Conservation (phyloP, 2,113 vertebrate genomes). For the Salvelinus sp. region DNA sequence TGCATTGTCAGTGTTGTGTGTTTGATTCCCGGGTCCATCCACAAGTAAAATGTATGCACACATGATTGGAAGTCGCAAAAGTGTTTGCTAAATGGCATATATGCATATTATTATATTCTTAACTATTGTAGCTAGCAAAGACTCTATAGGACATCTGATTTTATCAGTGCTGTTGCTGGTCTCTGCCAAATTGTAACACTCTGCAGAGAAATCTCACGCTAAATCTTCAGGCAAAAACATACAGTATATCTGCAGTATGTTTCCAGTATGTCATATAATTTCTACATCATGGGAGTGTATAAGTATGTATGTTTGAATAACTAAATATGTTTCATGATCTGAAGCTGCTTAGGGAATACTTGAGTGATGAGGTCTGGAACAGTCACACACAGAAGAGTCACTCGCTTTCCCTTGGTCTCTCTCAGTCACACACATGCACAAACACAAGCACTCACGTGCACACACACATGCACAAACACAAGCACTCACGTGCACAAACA, state of each 20-base stretch:
- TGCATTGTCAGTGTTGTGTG: no score
- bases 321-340: background rate
- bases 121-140: background rate
- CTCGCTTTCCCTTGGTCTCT: background rate
- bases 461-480: background rate
- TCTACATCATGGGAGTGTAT: background rate
- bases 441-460: background rate
- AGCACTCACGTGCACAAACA: background rate
- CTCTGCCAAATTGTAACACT: background rate
- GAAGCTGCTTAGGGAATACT: background rate
- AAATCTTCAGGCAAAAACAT: background rate
- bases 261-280: background rate
- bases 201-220: background rate
- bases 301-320: background rate
- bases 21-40: no score
- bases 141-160: background rate
- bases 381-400: background rate
- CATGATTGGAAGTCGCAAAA: no score
- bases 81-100: no score
- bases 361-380: background rate
- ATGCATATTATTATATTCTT: no score
- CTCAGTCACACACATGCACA: background rate
- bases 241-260: background rate
- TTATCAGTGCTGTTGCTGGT: background rate
- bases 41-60: no score